Evolutionary conservation across 2,888 invertebrate species (phyloP).

Genomic region (Dolomedes plantarius): DNA sequence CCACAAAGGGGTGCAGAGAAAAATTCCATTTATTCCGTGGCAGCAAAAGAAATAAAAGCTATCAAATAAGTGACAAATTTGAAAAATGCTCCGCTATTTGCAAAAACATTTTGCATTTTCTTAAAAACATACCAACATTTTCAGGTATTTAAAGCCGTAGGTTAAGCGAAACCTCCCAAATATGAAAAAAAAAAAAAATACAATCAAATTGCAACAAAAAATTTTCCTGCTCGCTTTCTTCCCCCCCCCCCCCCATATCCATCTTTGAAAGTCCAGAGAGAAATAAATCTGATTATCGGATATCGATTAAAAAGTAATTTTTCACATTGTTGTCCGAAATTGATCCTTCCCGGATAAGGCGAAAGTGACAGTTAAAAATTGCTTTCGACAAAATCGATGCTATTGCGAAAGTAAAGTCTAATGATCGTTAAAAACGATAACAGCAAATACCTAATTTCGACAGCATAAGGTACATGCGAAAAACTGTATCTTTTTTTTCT

Average conservation of each 20-base stretch:
- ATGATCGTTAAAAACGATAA: constrained; percentile 68
- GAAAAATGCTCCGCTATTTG: background rate
- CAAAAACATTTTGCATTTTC: constrained; percentile 13
- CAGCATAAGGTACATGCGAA: constrained; percentile 31
- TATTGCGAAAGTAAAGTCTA: constrained; percentile 53
- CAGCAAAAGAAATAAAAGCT: background rate
- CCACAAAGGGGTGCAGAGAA: no score
- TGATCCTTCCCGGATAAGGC: constrained; percentile 68
- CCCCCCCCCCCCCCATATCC: constrained; percentile 7
- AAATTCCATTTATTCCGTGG: background rate
- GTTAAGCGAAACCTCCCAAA: constrained; percentile 36
- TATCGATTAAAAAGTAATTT: constrained; percentile 72
- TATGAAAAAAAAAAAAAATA: constrained; percentile 25
- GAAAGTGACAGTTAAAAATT: constrained; percentile 71
- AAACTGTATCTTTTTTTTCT: constrained; percentile 2
- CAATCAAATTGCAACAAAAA: constrained; percentile 19
- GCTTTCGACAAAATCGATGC: constrained; percentile 63
- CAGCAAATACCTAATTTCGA: constrained; percentile 68
- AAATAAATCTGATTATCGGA: constrained; percentile 71
- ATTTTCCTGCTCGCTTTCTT: background rate
- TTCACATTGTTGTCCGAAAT: constrained; percentile 71
- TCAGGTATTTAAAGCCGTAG: constrained; percentile 63
- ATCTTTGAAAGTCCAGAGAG: constrained; percentile 45
- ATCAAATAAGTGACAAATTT: constrained; percentile 12
- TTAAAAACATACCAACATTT: constrained; percentile 23